phyloP scores from a whole-genome alignment of 2,113 vertebrate genomes.

The Mormoops blainvillei region DNA sequence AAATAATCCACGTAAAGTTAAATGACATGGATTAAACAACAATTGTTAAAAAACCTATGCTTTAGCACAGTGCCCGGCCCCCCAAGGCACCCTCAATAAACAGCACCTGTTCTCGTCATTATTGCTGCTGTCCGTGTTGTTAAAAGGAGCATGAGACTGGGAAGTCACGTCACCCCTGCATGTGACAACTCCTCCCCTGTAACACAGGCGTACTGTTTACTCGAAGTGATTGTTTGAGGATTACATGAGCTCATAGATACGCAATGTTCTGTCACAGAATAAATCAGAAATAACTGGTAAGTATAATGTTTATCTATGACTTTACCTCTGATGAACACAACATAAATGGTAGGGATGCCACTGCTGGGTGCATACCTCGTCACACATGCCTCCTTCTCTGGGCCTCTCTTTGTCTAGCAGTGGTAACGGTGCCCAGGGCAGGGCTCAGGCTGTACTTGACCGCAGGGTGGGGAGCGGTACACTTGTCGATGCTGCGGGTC shows the following conservation, averaged over 20 bases:
- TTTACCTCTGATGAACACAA: background rate
- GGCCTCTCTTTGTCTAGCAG: background rate
- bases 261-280: background rate
- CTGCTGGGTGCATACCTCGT: background rate
- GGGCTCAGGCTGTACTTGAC: too few species aligned
- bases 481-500: too few species aligned
- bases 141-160: background rate
- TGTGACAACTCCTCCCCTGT: background rate
- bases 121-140: rapidly evolving
- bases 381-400: rapidly evolving
- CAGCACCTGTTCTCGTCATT: background rate
- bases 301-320: background rate
- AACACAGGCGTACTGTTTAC: background rate
- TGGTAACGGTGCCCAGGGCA: rapidly evolving
- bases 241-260: background rate
- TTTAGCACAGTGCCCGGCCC: background rate
- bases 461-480: too few species aligned
- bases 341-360: background rate
- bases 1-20: background rate
- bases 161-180: background rate
- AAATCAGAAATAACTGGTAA: background rate
- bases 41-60: background rate
- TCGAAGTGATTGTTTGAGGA: background rate
- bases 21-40: background rate
- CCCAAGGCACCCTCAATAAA: background rate